Conservation (phyloP, 2,797 vertebrate genomes). For the Sternotherus odoratus region DNA sequence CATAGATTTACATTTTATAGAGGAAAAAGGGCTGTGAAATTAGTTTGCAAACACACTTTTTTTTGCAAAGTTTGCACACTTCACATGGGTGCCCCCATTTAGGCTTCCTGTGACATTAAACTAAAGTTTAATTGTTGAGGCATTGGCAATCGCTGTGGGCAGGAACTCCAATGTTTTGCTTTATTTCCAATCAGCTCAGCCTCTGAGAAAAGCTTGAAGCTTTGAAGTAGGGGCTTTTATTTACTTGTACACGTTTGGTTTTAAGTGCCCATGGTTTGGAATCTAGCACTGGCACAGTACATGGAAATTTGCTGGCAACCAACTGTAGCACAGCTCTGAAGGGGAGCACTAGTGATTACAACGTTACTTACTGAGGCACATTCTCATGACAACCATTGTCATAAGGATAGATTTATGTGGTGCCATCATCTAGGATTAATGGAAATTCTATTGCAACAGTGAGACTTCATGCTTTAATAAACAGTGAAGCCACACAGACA, state of each 20-base stretch:
- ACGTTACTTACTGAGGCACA: conserved; percentile 16
- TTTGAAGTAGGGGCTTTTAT: not conserved
- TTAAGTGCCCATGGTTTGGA: not conserved
- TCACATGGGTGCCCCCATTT: not conserved
- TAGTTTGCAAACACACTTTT: not conserved
- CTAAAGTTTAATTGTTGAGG: not conserved
- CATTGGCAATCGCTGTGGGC: not conserved
- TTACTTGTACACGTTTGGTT: not conserved
- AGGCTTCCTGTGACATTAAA: not conserved
- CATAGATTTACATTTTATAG: not conserved
- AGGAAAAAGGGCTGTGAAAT: not conserved
- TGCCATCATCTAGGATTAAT: not conserved
- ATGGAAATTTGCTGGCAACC: not conserved
- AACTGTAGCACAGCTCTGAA: not conserved
- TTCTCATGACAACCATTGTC: not conserved
- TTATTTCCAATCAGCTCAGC: not conserved
- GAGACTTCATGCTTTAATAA: not conserved
- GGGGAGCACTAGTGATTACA: conserved; percentile 16
- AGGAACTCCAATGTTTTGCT: not conserved
- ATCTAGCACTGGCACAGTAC: not conserved
- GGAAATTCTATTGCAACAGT: not conserved
- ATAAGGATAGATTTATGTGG: not conserved
- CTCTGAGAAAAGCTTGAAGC: not conserved
- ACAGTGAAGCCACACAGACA: not conserved
- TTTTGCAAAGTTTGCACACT: not conserved